These are phyloP conservation scores for Scrobipalpa atriplicella DNA, from an alignment of 2,888 invertebrate species.

Conservation along the genomic window DNA sequence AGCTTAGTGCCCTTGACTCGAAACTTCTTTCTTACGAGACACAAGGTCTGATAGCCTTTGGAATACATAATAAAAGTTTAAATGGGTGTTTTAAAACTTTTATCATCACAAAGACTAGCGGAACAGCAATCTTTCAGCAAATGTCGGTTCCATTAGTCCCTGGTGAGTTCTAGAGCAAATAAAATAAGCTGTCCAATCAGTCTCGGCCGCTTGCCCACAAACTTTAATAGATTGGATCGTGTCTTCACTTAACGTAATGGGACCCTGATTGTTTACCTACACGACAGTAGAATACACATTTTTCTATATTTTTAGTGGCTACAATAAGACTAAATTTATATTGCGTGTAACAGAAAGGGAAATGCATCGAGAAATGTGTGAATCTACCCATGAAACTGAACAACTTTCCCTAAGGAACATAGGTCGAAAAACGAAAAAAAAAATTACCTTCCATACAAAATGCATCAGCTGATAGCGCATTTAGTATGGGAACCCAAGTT, in stretches of 20 bases:
- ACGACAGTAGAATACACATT: background rate
- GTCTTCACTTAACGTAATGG: constrained; percentile 69
- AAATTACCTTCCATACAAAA: too few relatives aligned
- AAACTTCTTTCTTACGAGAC: background rate
- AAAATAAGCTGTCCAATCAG: constrained; percentile 70
- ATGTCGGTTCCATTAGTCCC: constrained; percentile 45
- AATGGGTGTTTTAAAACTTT: constrained; percentile 15
- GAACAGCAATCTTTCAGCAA: constrained; percentile 30
- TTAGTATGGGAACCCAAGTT: too few relatives aligned
- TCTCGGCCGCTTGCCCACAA: constrained; percentile 56
- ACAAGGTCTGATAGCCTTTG: background rate
- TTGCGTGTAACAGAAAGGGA: too few relatives aligned
- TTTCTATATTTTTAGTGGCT: background rate
- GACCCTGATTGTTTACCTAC: constrained; percentile 52
- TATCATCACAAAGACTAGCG: constrained; percentile 7
- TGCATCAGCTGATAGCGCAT: too few relatives aligned
- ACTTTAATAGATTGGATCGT: constrained; percentile 73
- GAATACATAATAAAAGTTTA: background rate
- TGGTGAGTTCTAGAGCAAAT: constrained; percentile 56
- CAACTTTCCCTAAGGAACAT: too few relatives aligned
- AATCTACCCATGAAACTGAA: too few relatives aligned
- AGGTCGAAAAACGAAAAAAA: too few relatives aligned
- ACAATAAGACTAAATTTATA: too few relatives aligned
- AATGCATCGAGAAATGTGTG: too few relatives aligned
- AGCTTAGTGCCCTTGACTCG: background rate